phyloP scores from a whole-genome alignment of 2,113 vertebrate species.

The Microtus pennsylvanicus region DNA sequence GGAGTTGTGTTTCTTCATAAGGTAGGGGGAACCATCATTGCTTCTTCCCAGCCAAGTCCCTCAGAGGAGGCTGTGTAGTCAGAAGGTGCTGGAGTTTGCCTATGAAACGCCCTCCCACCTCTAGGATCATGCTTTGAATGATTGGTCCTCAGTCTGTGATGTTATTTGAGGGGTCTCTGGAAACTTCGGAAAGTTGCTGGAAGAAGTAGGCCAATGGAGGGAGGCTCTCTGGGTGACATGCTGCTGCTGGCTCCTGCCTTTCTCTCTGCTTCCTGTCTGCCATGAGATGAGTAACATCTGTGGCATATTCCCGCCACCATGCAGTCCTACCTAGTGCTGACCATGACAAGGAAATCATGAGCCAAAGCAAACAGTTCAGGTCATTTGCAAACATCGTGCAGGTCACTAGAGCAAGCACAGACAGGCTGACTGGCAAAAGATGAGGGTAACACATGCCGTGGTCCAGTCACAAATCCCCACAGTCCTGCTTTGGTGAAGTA shows the following conservation, averaged over 20 bases:
- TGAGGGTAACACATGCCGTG: fast-evolving
- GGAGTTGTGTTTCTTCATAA: not conserved
- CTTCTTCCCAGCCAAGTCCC: not conserved
- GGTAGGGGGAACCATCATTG: too few species aligned
- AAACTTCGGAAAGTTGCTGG: not conserved
- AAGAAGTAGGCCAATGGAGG: too few species aligned
- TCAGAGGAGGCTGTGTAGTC: not conserved
- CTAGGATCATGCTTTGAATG: not conserved
- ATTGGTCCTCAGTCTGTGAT: not conserved
- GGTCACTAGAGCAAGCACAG: slow-evolving; percentile 50
- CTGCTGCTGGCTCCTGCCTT: not conserved
- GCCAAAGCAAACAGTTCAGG: not conserved
- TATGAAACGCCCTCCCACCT: not conserved
- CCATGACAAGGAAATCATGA: not conserved
- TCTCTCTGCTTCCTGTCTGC: not conserved
- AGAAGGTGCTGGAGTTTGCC: too few species aligned
- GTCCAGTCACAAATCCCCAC: not conserved
- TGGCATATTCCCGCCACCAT: not conserved
- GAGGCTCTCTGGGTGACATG: not conserved
- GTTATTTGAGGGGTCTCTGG: not conserved
- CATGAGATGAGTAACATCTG: not conserved
- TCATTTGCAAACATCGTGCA: not conserved
- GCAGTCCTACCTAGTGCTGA: not conserved
- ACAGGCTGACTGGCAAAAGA: not conserved
- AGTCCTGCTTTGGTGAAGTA: not conserved